A percentile compares a stretch with the other conserved stretches of the same genome.
These are phyloP conservation scores for Phaenicophaeus curvirostris DNA, from an alignment of 2,797 vertebrate genomes.

Conservation along the genomic window DNA sequence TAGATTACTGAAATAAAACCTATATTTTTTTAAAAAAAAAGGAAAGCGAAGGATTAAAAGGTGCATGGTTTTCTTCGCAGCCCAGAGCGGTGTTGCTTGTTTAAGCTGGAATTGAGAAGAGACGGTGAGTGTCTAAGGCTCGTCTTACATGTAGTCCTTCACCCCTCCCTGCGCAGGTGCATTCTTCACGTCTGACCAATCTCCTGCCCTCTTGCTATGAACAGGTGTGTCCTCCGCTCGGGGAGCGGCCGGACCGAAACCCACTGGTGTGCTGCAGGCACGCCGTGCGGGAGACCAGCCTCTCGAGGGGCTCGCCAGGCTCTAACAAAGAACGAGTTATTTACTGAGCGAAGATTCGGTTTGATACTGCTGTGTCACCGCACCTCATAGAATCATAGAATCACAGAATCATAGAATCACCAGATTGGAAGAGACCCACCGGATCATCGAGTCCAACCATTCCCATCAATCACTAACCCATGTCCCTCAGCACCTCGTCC, in stretches of 20 bases:
- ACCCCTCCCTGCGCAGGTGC: slow-evolving; percentile 85
- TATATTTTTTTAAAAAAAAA: not conserved
- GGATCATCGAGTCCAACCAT: too few relatives aligned
- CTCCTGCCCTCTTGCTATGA: slow-evolving; percentile 49
- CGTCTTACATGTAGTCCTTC: slow-evolving; percentile 84
- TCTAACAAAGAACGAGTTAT: not conserved
- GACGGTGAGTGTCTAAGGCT: slow-evolving; percentile 89
- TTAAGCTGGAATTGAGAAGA: slow-evolving; percentile 89
- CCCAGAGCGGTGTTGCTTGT: slow-evolving; percentile 74
- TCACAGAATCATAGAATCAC: too few relatives aligned
- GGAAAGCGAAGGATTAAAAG: slow-evolving; percentile 21
- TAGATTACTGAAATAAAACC: not conserved
- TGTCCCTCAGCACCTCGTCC: too few relatives aligned
- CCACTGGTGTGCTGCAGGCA: slow-evolving; percentile 36
- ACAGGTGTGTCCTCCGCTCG: slow-evolving; percentile 83
- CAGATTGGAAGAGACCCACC: too few relatives aligned
- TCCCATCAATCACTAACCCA: too few relatives aligned
- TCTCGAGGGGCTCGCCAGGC: not conserved
- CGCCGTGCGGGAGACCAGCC: slow-evolving; percentile 40
- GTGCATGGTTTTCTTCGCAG: slow-evolving; percentile 23
- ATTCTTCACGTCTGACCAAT: slow-evolving; percentile 78
- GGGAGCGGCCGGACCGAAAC: slow-evolving; percentile 74
- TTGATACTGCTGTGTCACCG: not conserved
- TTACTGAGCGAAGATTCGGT: not conserved
- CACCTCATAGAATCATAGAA: too few relatives aligned